Evolutionary conservation across 2,797 vertebrate species (phyloP).

Genomic region (Mormyrus proboscirostris): DNA sequence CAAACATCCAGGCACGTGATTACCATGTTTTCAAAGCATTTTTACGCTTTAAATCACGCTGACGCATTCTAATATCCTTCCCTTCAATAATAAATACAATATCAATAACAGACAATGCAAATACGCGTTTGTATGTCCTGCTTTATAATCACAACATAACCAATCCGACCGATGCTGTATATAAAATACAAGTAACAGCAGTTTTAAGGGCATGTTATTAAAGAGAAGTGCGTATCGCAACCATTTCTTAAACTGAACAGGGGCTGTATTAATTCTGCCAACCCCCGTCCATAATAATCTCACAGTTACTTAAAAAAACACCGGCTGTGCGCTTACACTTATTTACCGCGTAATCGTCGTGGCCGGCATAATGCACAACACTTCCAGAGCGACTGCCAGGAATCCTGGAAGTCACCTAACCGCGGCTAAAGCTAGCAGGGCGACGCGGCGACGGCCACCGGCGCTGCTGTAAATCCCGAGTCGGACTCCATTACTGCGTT

Average conservation of each 20-base stretch:
- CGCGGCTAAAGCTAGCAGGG: background rate
- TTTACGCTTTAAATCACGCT: background rate
- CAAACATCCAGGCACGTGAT: constrained; percentile 4
- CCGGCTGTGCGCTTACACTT: background rate
- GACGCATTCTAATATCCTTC: background rate
- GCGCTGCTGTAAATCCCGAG: background rate
- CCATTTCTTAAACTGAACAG: background rate
- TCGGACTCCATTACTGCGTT: background rate
- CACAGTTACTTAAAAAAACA: background rate
- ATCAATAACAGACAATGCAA: background rate
- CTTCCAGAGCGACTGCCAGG: background rate
- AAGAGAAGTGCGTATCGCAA: background rate
- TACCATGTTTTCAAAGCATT: background rate
- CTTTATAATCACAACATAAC: background rate
- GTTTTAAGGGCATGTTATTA: background rate
- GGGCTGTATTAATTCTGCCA: background rate
- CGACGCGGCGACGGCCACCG: background rate
- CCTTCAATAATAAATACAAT: background rate
- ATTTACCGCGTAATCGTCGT: background rate
- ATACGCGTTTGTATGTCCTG: background rate
- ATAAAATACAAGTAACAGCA: background rate
- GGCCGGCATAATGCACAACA: background rate
- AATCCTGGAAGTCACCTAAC: background rate
- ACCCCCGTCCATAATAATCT: background rate
- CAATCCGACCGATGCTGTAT: background rate